Evolutionary conservation across 2,888 invertebrate genomes (phyloP).

Genomic region (Lymantria dispar): DNA sequence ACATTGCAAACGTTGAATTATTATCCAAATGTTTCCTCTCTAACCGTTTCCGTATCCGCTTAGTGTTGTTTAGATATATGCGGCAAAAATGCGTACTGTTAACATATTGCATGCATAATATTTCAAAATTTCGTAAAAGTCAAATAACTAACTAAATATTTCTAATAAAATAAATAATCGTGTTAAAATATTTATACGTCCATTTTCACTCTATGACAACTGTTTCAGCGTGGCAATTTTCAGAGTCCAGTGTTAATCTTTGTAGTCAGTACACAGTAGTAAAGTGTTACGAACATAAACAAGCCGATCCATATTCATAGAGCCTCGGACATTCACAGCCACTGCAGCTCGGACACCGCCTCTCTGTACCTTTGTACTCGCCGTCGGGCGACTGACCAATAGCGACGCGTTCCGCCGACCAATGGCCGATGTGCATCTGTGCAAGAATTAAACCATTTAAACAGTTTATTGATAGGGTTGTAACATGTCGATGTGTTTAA

Average conservation of each 20-base stretch:
- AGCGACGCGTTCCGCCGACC: slow-evolving; percentile 47
- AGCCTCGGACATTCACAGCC: slow-evolving; percentile 54
- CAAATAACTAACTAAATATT: too few species aligned
- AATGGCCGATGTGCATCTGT: slow-evolving; percentile 60
- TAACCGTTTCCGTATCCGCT: too few species aligned
- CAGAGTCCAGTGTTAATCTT: not conserved
- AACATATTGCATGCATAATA: too few species aligned
- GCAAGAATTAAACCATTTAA: slow-evolving; percentile 69
- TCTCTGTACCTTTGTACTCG: slow-evolving; percentile 65
- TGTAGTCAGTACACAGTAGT: too few species aligned
- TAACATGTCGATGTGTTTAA: slow-evolving; percentile 6
- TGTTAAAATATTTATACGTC: too few species aligned
- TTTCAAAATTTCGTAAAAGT: too few species aligned
- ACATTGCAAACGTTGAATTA: too few species aligned
- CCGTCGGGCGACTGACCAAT: slow-evolving; percentile 65
- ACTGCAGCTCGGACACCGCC: slow-evolving; percentile 59
- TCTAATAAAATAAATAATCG: too few species aligned
- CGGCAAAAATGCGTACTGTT: too few species aligned
- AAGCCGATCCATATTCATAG: slow-evolving; percentile 68
- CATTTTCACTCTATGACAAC: too few species aligned
- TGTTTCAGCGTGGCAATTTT: not conserved
- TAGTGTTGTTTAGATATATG: too few species aligned
- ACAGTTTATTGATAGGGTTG: slow-evolving; percentile 62
- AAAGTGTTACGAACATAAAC: slow-evolving; percentile 29
- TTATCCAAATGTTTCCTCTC: too few species aligned